Base-by-base conservation (phyloP, 2,113 vertebrate genomes). In the Felis chaus region DNA sequence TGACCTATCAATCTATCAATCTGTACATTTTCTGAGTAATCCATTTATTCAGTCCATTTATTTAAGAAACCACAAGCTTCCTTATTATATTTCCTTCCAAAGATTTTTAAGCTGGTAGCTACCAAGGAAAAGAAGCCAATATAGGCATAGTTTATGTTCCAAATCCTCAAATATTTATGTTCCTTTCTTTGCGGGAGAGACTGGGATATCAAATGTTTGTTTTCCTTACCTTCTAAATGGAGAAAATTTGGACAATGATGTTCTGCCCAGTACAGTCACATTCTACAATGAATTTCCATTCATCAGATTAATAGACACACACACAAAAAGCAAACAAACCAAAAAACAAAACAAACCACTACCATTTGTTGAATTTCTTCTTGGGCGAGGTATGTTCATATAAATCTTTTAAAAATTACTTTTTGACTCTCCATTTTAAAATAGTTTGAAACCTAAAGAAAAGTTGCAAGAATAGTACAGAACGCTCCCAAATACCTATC, bases 141-240 rank as follows among this genome's bases (percentile, higher is more conserved):
- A 45, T 39, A 98, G 53, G 25, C 80, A 97, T 57, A 27, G 36
- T 93, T 95, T 89, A 71, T 97, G 66, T 53, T 93, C 61, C 78
- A 96, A 85, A 94, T 73, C 76, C 71, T 96, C 82, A 97, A 97
- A 78, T 95, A 93, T 95, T 96, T 93, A 84, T 96, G 85, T 94
- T 97, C 15, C 7, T 63, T 96, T 95, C 66, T 97, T 92, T 95
- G 80, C 2, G 11, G 16, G 10, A 92, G 69, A 95, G 92, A 95
- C 53, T 78, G 23, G 39, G n/a, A 81, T 84, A 66, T 93, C 74
- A 84, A 86, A 13, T 86, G 57, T 96, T 97, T 94, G 66, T 76
- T 97, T 96, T 95, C 12, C 48, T 84, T 96, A 90, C 39, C 36
- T 79, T 74, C 41, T 94, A 80, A 87, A 73, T 4, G n/a, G 19